Conservation (phyloP, 2,113 vertebrate species). For the Oreochromis tanganicae region DNA sequence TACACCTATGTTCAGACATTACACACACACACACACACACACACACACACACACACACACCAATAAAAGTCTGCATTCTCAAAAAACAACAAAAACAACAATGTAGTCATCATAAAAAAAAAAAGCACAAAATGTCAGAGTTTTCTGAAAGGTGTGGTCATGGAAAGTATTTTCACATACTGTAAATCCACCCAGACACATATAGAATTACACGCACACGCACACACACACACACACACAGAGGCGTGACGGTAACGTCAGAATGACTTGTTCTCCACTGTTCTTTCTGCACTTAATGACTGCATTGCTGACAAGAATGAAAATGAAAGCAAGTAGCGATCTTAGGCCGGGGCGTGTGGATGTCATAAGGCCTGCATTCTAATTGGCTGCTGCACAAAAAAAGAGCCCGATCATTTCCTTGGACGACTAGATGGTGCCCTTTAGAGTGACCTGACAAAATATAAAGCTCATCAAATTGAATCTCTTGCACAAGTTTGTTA, state of each 20-base stretch:
- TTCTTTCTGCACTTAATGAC: not conserved
- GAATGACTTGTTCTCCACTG: not conserved
- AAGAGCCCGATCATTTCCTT: not conserved
- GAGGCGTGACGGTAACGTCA: not conserved
- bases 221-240: not conserved
- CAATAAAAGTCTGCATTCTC: not conserved
- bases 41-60: not conserved
- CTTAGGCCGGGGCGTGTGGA: not conserved
- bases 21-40: too few relatives aligned
- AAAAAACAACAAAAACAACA: not conserved
- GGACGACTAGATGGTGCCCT: not conserved
- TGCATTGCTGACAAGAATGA: not conserved
- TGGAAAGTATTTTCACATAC: conserved; percentile 35
- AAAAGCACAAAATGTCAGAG: not conserved
- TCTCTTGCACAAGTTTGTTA: not conserved
- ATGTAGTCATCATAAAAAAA: not conserved
- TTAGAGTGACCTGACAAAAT: not conserved
- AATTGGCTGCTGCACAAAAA: not conserved
- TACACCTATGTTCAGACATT: too few relatives aligned
- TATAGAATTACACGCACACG: not conserved
- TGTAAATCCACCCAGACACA: conserved; percentile 15
- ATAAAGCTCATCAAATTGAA: not conserved
- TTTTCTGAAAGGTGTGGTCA: conserved; percentile 44
- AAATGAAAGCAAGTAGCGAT: not conserved
- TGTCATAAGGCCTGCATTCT: not conserved